phyloP scores from a whole-genome alignment of 2,888 invertebrate genomes.

The Phalangium opilio region DNA sequence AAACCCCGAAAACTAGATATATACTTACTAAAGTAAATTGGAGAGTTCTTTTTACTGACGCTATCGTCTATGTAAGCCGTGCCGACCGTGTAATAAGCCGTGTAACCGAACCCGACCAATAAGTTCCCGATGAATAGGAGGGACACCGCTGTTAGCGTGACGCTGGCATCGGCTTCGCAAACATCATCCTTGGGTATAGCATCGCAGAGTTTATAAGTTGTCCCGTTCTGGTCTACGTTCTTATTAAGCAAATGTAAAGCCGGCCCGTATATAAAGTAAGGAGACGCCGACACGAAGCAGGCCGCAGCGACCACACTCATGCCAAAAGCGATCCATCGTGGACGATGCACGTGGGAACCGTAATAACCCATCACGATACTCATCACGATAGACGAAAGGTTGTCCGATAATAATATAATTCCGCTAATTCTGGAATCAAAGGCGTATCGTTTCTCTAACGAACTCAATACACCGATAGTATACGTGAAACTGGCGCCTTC shows the following conservation, averaged over 20 bases:
- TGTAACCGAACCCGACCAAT: conserved; percentile 20
- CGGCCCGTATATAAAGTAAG: conserved; percentile 19
- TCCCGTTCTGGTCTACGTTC: not conserved
- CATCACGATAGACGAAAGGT: conserved; percentile 6
- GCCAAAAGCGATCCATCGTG: conserved; percentile 10
- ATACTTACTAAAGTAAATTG: conserved; percentile 15
- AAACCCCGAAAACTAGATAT: too few species aligned
- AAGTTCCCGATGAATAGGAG: conserved; percentile 17
- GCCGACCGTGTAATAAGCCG: conserved; percentile 17
- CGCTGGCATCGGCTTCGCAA: conserved; percentile 1
- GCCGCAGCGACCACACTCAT: conserved; percentile 9
- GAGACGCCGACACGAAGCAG: conserved; percentile 12
- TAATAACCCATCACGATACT: conserved; percentile 16
- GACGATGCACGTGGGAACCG: conserved; percentile 12
- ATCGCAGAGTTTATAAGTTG: conserved; percentile 6
- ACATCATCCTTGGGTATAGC: conserved; percentile 1
- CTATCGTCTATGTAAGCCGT: conserved; percentile 18
- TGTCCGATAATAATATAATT: conserved; percentile 17
- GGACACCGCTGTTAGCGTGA: conserved; percentile 11
- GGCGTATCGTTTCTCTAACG: conserved; percentile 18
- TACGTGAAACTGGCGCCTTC: conserved; percentile 17
- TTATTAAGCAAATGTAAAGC: conserved; percentile 10
- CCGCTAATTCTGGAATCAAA: conserved; percentile 15
- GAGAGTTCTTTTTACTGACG: conserved; percentile 18
- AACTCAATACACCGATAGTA: conserved; percentile 14